A percentile compares a stretch with the other conserved stretches of the same genome.
These are phyloP conservation scores for Caenorhabditis latens DNA, from an alignment of 1,140 invertebrate species.

Conservation along the genomic window DNA sequence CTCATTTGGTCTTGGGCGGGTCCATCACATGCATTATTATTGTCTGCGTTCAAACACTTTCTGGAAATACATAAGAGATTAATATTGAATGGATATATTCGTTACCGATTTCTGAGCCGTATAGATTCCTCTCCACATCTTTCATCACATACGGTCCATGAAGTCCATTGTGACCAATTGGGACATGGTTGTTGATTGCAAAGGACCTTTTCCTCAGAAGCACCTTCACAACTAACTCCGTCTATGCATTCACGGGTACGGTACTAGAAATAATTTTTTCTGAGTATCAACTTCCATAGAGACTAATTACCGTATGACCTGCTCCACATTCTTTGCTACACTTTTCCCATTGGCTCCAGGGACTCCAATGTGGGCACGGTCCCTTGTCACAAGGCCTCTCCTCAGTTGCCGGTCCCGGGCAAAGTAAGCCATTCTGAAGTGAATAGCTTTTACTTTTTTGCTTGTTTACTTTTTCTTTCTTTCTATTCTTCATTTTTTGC, in stretches of 20 bases:
- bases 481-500: neutral
- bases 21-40: constrained; percentile 57
- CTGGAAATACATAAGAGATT: neutral
- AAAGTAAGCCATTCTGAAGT: constrained; percentile 63
- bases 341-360: constrained; percentile 84
- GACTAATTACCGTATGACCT: constrained; percentile 78
- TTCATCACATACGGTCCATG: constrained; percentile 61
- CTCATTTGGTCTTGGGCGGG: constrained; percentile 65
- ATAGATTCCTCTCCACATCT: constrained; percentile 64
- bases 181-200: constrained; percentile 67
- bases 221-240: constrained; percentile 51
- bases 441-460: constrained; percentile 21
- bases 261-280: constrained; percentile 80
- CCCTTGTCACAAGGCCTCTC: constrained; percentile 58
- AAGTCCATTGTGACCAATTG: constrained; percentile 64
- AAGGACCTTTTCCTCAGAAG: constrained; percentile 60
- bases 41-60: constrained; percentile 34
- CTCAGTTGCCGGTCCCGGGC: constrained; percentile 62
- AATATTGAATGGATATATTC: neutral
- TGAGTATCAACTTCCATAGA: neutral
- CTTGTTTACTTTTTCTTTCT: constrained; percentile 1
- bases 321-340: constrained; percentile 86
- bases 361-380: constrained; percentile 80
- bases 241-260: constrained; percentile 80
- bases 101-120: constrained; percentile 65